Evolutionary conservation across 2,113 vertebrate genomes (phyloP).

Genomic region (Colaptes auratus): DNA sequence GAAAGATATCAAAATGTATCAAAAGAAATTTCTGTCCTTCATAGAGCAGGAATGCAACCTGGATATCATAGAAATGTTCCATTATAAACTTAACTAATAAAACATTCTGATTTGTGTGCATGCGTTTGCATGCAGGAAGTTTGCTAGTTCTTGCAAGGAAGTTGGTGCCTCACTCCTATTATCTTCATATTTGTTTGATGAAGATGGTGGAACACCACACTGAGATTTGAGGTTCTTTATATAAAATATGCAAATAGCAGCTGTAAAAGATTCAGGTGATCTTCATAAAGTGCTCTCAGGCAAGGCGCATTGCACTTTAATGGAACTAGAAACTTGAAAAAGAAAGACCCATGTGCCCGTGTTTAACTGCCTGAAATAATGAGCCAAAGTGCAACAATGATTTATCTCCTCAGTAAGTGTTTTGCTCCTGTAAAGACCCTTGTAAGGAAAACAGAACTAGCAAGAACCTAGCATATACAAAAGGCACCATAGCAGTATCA

Average conservation of each 20-base stretch:
- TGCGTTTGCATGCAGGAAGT: background rate
- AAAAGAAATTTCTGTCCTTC: background rate
- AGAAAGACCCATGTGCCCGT: background rate
- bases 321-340: background rate
- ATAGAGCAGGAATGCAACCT: background rate
- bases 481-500: background rate
- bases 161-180: background rate
- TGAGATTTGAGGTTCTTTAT: background rate
- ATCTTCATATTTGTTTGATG: background rate
- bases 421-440: background rate
- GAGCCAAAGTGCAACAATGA: background rate
- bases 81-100: background rate
- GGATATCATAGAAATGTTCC: background rate
- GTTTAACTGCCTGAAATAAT: constrained; percentile 15
- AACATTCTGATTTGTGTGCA: background rate
- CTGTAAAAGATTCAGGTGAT: constrained; percentile 46
- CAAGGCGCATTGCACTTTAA: constrained; percentile 37
- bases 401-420: background rate
- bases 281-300: background rate
- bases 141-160: background rate
- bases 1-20: background rate
- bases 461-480: background rate
- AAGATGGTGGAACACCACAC: background rate
- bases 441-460: background rate
- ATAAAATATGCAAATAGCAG: constrained; percentile 58